Conservation (phyloP, 2,888 invertebrate genomes). For the Pediacus dermestoides region DNA sequence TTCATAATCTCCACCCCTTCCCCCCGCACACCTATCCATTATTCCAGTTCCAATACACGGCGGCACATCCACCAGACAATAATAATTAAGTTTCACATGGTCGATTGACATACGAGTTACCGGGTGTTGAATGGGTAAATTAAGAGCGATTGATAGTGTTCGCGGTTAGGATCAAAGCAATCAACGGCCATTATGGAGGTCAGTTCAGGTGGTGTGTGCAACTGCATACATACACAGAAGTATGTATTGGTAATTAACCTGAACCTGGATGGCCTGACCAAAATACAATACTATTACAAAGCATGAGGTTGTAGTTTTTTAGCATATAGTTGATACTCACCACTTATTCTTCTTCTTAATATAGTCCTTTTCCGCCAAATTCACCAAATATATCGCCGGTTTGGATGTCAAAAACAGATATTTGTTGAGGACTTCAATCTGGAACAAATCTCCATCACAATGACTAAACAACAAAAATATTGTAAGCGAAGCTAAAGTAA, state of each 20-base stretch:
- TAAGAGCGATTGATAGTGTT: constrained; percentile 41
- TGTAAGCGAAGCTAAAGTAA: constrained; percentile 6
- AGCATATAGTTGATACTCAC: constrained; percentile 58
- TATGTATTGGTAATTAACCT: constrained; percentile 30
- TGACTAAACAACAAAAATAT: not conserved
- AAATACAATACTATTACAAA: no score
- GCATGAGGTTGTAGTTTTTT: no score
- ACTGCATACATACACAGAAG: constrained; percentile 22
- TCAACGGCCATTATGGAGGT: constrained; percentile 40
- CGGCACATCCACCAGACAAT: no score
- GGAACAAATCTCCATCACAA: constrained; percentile 25
- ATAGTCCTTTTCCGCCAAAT: constrained; percentile 96
- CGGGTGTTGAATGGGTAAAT: constrained; percentile 39
- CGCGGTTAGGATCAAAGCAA: constrained; percentile 44
- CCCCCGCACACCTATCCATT: no score
- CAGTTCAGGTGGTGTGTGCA: constrained; percentile 18
- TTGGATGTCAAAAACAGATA: constrained; percentile 96
- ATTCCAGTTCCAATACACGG: no score
- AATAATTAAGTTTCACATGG: constrained; percentile 34
- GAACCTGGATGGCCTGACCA: no score
- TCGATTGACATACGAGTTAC: constrained; percentile 25
- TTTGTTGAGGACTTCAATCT: constrained; percentile 96
- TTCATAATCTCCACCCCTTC: no score
- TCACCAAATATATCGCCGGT: constrained; percentile 94
- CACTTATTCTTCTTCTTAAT: constrained; percentile 98